These are phyloP conservation scores for Suricata suricatta DNA, from an alignment of 2,113 vertebrate genomes.

Conservation along the genomic window DNA sequence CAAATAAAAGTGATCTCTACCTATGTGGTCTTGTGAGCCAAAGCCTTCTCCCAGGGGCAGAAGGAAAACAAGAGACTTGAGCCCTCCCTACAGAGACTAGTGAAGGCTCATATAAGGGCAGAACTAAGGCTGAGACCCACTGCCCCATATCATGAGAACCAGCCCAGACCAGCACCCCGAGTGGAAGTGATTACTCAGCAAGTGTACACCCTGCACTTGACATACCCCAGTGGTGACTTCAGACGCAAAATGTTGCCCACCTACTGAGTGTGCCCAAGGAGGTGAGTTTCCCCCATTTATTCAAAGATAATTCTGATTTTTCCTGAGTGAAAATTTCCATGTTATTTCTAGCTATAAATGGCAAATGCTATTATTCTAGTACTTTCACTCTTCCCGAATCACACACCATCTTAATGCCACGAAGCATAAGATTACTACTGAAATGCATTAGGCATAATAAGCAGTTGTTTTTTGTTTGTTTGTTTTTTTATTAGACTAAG, in stretches of 20 bases:
- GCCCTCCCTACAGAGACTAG: background rate
- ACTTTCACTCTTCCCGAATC: background rate
- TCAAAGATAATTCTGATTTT: background rate
- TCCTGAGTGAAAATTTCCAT: background rate
- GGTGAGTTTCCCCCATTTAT: background rate
- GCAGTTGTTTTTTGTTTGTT: background rate
- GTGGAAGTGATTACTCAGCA: too few relatives aligned
- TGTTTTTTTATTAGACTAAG: background rate
- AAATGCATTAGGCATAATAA: background rate
- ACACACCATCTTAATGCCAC: background rate
- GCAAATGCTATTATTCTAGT: background rate
- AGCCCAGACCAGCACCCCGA: fast-evolving
- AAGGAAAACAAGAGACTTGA: background rate
- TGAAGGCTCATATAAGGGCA: background rate
- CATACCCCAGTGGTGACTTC: background rate
- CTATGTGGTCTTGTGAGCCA: background rate
- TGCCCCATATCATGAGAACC: background rate
- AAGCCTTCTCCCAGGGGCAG: background rate
- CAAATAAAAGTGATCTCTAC: background rate
- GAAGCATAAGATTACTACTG: background rate
- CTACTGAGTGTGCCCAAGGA: background rate
- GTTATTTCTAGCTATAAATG: background rate
- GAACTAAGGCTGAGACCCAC: background rate
- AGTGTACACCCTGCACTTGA: background rate
- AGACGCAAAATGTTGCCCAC: background rate